phyloP scores from a whole-genome alignment of 1,140 invertebrate genomes.

The Pseudachorutes palmiensis region DNA sequence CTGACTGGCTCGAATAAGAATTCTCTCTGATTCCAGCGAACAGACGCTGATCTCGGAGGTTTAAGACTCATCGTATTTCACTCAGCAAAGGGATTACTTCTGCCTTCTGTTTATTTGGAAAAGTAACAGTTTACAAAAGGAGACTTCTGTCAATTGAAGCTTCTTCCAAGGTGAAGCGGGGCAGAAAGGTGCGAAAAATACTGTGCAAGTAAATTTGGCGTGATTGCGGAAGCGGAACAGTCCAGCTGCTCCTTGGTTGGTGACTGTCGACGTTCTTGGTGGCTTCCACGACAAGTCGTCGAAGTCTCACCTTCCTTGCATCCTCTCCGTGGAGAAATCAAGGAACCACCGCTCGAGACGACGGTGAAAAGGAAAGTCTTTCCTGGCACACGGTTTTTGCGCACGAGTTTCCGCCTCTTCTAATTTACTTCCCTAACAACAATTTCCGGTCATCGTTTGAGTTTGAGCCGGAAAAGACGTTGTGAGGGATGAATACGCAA shows the following conservation, averaged over 20 bases:
- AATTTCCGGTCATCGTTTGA: constrained; percentile 1
- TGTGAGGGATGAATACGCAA: no score
- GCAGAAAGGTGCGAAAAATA: neutral
- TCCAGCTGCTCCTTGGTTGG: neutral
- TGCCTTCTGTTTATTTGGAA: neutral
- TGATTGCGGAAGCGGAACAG: neutral
- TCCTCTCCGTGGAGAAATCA: neutral
- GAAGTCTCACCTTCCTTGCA: neutral
- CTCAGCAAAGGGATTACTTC: neutral
- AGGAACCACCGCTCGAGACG: neutral
- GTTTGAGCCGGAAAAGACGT: no score
- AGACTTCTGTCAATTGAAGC: neutral
- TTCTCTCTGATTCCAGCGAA: constrained; percentile 28
- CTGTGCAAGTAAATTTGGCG: neutral
- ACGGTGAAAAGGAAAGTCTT: neutral
- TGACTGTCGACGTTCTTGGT: neutral
- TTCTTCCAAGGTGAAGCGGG: neutral
- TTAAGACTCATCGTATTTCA: constrained; percentile 24
- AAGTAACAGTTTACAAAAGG: neutral
- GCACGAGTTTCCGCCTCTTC: neutral
- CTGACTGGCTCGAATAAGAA: constrained; percentile 32
- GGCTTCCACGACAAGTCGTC: neutral
- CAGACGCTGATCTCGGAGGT: constrained; percentile 23
- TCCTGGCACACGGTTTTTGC: neutral
- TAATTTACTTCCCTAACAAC: neutral